Conservation (phyloP, 37 sponge, comb jelly and placozoan species). For the Cliona cf. orientalis region DNA sequence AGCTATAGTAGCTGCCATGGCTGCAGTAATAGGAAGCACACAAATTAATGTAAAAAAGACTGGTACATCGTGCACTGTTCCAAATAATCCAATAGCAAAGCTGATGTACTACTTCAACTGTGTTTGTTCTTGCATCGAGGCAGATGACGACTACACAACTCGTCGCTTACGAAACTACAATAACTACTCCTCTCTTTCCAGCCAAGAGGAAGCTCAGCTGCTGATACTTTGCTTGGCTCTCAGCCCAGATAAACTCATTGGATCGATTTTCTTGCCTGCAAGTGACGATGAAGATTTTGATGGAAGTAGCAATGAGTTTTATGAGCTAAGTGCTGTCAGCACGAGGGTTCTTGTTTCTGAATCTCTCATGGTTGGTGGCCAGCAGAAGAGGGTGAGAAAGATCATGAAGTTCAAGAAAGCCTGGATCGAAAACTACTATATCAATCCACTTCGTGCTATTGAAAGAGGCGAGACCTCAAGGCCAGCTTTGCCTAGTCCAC, state of each 20-base stretch:
- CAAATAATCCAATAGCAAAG: constrained; percentile 28
- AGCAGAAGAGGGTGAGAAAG: constrained; percentile 22
- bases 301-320: constrained; percentile 19
- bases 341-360: constrained; percentile 42
- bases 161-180: constrained; percentile 35
- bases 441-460: constrained; percentile 25
- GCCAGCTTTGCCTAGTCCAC: too few species aligned
- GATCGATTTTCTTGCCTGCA: constrained; percentile 23
- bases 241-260: constrained; percentile 47
- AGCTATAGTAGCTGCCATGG: too few species aligned
- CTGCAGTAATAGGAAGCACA: constrained; percentile 41
- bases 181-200: constrained; percentile 31
- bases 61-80: constrained; percentile 10
- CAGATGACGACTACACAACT: neutral
- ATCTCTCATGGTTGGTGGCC: constrained; percentile 46
- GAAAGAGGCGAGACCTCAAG: too few species aligned
- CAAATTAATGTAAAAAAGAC: constrained; percentile 39
- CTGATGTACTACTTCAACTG: constrained; percentile 61
- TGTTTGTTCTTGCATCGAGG: constrained; percentile 42
- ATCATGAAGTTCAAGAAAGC: constrained; percentile 52
- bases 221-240: constrained; percentile 35
- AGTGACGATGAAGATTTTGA: constrained; percentile 9
- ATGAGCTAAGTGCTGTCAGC: constrained; percentile 47
- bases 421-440: constrained; percentile 33
- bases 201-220: constrained; percentile 25